Conservation (phyloP, 2,797 vertebrate species). For the Sus cebifrons region DNA sequence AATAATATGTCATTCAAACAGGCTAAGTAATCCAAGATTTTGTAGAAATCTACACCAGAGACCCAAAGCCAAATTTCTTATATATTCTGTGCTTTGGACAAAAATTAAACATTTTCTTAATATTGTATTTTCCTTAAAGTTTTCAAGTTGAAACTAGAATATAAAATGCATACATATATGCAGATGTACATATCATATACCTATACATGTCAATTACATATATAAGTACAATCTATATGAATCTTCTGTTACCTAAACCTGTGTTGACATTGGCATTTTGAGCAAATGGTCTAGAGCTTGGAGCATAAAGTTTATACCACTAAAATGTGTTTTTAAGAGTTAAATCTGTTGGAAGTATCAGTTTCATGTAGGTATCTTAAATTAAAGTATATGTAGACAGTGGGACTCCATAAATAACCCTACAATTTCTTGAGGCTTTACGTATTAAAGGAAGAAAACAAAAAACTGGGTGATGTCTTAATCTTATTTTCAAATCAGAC, state of each 20-base stretch:
- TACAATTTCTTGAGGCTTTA: slow-evolving; percentile 45
- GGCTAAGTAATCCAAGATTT: slow-evolving; percentile 48
- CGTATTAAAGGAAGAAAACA: not conserved
- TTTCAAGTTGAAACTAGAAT: slow-evolving; percentile 59
- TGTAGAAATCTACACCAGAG: slow-evolving; percentile 10
- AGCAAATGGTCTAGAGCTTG: slow-evolving; percentile 31
- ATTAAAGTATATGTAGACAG: slow-evolving; percentile 42
- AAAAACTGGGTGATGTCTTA: not conserved
- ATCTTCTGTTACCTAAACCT: slow-evolving; percentile 23
- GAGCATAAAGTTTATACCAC: not conserved
- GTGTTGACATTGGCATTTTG: slow-evolving; percentile 57
- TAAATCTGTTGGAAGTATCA: slow-evolving; percentile 45
- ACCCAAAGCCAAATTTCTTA: slow-evolving; percentile 1
- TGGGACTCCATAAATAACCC: not conserved
- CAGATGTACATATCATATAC: not conserved
- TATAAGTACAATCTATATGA: slow-evolving; percentile 9
- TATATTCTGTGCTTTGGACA: slow-evolving; percentile 49
- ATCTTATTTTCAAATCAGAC: slow-evolving; percentile 62
- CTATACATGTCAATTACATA: not conserved
- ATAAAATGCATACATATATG: not conserved
- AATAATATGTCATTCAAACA: not conserved
- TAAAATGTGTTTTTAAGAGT: not conserved
- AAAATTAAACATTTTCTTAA: slow-evolving; percentile 61
- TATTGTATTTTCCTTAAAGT: slow-evolving; percentile 57
- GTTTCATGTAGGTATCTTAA: slow-evolving; percentile 58